Base-by-base conservation (phyloP, 2,888 invertebrate species). In the Athripsodes cinereus region DNA sequence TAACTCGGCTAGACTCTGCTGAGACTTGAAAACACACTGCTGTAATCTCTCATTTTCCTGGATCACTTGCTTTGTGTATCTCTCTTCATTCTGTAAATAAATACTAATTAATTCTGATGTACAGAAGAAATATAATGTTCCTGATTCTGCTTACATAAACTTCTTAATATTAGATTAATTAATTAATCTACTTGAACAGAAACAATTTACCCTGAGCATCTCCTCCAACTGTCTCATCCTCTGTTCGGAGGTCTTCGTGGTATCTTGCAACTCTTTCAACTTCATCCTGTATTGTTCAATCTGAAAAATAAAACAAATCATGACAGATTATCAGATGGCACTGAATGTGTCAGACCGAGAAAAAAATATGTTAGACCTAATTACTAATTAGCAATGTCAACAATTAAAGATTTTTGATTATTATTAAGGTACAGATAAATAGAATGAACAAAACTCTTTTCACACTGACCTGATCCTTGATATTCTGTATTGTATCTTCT, bases 151-250 rank as follows among this genome's bases (percentile, higher is more conserved):
- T n/a, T n/a, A n/a, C n/a, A n/a, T n/a, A n/a, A n/a, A n/a, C n/a
- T n/a, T n/a, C n/a, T n/a, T n/a, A n/a, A n/a, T n/a, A n/a, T n/a
- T n/a, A n/a, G n/a, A n/a, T n/a, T n/a, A n/a, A n/a, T n/a, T n/a
- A n/a, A n/a, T n/a, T n/a, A n/a, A n/a, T n/a, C n/a, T n/a, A n/a
- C n/a, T n/a, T n/a, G n/a, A n/a, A n/a, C n/a, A n/a, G n/a, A 46
- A 53, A 46, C n/a, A n/a, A n/a, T n/a, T 53, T 64, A 72, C 72
- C 63, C 79, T 80, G 18, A 85, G 71, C 69, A 87, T 80, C 22
- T 80, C 77, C 66, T 85, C 81, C 6, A 87, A 70, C 65, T 83
- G 79, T 54, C 76, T 81, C 0, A 80, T 75, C 31, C 83, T 73
- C 66, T 84, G 84, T 44, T 79, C 80, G 0, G 83, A 74, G 20